Evolutionary conservation across 1,140 invertebrate species (phyloP), one percentile per base, ranked within the genome.

Genomic region (Chionoecetes opilio): DNA sequence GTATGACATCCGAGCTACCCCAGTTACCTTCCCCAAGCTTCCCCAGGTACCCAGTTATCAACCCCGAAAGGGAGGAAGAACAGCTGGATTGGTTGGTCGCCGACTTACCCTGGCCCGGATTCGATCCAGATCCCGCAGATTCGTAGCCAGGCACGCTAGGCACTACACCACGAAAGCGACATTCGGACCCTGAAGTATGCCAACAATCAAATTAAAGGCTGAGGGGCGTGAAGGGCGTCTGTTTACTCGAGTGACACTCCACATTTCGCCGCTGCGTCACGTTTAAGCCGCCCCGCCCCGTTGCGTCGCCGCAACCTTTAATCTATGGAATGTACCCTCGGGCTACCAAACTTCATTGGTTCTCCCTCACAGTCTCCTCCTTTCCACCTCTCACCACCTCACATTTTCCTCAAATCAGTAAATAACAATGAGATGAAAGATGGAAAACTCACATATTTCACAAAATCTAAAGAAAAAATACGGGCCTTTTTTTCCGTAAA

Each of bases 191-290:
- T 75, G 11, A 11, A n/a, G 63, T 75, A n/a, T 75, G 63, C 63
- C 21, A 75, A 75, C 63, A 75, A 75, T 75, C n/a, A 75, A 75
- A 75, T 75, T 75, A 75, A 75, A 75, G 63, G 63, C 63, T 75
- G 63, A 75, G 63, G 21, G 63, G 63, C n/a, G 63, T 75, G 63
- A 75, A 75, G 63, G 63, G 63, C 63, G 63, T 75, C 63, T 75
- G 63, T 75, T 75, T 75, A 75, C 63, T n/a, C 63, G n/a, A 75
- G 63, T 75, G 63, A 75, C 63, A 75, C 63, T 75, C n/a, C 63
- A 75, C 63, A 75, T 75, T 26, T 75, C 63, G n/a, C 21, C 63
- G 63, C 63, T 26, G 63, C 63, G 63, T 75, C 63, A 75, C 21
- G 63, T 26, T n/a, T 17, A 53, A 26, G 63, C 21, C 63, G 21